Conservation (phyloP, 1,140 invertebrate genomes). For the Leptinotarsa lineolata region DNA sequence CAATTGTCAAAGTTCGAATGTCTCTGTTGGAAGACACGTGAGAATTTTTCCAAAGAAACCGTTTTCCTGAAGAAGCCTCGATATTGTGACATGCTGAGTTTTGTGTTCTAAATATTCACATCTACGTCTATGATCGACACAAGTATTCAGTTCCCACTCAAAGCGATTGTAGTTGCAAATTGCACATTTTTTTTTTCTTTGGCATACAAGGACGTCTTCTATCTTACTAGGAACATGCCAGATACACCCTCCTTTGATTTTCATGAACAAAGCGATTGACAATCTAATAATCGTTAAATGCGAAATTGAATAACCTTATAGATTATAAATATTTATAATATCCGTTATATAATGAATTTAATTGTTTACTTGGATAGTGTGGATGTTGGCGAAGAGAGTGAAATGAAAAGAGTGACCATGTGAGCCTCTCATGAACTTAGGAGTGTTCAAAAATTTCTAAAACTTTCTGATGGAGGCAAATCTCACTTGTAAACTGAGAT, state of each 20-base stretch:
- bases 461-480: too few species aligned
- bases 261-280: conserved; percentile 8
- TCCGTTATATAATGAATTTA: conserved; percentile 1
- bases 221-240: conserved; percentile 2
- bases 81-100: too few species aligned
- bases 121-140: background rate
- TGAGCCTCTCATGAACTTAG: too few species aligned
- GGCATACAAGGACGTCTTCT: background rate
- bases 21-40: too few species aligned
- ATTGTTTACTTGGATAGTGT: background rate
- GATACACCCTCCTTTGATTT: background rate
- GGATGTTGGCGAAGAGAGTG: too few species aligned
- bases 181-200: background rate
- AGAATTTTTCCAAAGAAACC: too few species aligned
- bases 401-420: too few species aligned
- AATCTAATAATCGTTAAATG: background rate
- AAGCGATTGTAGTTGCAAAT: conserved; percentile 6
- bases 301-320: conserved; percentile 4
- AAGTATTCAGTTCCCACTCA: background rate
- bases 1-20: too few species aligned
- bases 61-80: too few species aligned
- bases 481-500: too few species aligned
- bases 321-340: background rate
- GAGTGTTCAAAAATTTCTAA: too few species aligned
- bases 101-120: background rate